A percentile compares a stretch with the other conserved stretches of the same genome.
Evolutionary conservation across 2,888 invertebrate genomes (phyloP).

Genomic region (Netelia virgata): DNA sequence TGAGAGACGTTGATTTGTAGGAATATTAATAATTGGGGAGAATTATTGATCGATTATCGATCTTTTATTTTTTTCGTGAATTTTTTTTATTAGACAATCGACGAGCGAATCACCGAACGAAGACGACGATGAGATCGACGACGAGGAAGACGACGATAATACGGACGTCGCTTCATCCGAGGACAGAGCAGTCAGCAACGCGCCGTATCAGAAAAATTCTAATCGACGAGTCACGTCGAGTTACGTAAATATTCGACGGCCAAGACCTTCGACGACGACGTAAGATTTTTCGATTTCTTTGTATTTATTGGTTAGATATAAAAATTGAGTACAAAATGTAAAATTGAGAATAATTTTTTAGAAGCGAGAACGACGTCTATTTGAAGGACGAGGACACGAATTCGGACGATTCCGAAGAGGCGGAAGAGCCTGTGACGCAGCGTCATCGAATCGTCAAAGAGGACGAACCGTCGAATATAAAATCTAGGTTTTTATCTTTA

Average conservation of each 20-base stretch:
- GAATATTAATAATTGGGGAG: background rate
- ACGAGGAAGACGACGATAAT: constrained; percentile 81
- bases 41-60: background rate
- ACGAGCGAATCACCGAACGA: constrained; percentile 74
- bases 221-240: constrained; percentile 78
- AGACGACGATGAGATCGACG: constrained; percentile 76
- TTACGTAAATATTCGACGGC: constrained; percentile 81
- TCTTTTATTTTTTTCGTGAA: background rate
- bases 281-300: constrained; percentile 65
- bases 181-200: constrained; percentile 78
- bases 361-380: constrained; percentile 77
- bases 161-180: constrained; percentile 84
- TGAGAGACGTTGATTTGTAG: constrained; percentile 78
- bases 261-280: constrained; percentile 77
- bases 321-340: background rate
- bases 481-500: constrained; percentile 77
- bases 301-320: constrained; percentile 55
- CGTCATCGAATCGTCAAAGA: constrained; percentile 49
- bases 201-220: constrained; percentile 73
- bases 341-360: constrained; percentile 45
- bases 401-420: constrained; percentile 45
- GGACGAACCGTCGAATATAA: constrained; percentile 72
- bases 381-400: constrained; percentile 69
- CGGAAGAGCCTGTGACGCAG: constrained; percentile 40
- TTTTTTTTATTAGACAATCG: constrained; percentile 68